Conservation (phyloP, 2,888 invertebrate genomes). For the Athripsodes cinereus region DNA sequence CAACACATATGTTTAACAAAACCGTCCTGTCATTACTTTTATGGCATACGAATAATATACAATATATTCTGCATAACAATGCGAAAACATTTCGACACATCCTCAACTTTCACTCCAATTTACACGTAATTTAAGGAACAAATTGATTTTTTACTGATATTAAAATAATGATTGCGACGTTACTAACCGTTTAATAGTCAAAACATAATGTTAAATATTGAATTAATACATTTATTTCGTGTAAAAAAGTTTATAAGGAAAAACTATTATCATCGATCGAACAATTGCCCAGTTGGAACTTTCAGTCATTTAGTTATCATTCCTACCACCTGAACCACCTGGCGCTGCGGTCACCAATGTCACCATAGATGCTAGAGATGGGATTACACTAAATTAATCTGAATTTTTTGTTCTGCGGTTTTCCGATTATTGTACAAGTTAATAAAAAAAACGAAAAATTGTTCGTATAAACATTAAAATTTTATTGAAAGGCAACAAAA, state of each 20-base stretch:
- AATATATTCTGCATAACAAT: background rate
- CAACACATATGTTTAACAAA: slow-evolving; percentile 30
- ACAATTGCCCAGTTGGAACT: slow-evolving; percentile 51
- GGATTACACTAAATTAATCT: background rate
- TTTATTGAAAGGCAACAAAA: too few species aligned
- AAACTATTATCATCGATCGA: slow-evolving; percentile 40
- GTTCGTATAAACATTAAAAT: too few species aligned
- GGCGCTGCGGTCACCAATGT: background rate
- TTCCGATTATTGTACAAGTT: background rate
- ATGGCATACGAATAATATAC: slow-evolving; percentile 35
- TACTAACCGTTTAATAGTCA: slow-evolving; percentile 33
- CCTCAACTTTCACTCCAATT: background rate
- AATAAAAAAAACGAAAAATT: too few species aligned
- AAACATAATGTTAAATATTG: slow-evolving; percentile 22
- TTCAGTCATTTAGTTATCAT: slow-evolving; percentile 28
- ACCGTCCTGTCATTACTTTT: slow-evolving; percentile 28
- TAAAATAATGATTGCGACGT: background rate
- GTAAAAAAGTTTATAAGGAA: slow-evolving; percentile 37
- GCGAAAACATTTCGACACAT: background rate
- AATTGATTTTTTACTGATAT: background rate
- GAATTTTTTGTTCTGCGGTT: background rate
- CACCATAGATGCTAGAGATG: background rate
- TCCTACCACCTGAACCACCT: slow-evolving; percentile 13
- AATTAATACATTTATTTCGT: slow-evolving; percentile 31
- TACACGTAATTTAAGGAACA: background rate